Evolutionary conservation across 2,113 vertebrate genomes (phyloP).

Genomic region (Eupsittula cactorum): DNA sequence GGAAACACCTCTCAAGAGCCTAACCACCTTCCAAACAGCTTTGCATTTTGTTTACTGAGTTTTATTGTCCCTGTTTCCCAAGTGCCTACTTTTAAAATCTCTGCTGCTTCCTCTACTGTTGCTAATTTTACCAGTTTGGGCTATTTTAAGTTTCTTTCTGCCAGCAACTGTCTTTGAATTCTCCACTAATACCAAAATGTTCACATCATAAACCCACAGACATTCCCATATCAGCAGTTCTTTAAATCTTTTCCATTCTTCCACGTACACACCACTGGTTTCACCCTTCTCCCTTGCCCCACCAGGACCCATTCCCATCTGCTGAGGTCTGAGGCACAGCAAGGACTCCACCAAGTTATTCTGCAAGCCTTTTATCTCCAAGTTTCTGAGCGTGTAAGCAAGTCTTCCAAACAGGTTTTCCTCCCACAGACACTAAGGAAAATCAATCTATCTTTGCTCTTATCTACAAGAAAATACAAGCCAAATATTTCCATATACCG

Average conservation of each 20-base stretch:
- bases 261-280: fast-evolving
- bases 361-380: background rate
- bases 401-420: background rate
- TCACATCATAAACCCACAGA: background rate
- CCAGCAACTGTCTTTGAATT: background rate
- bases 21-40: conserved; percentile 1
- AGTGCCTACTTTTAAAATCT: conserved; percentile 7
- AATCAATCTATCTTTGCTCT: background rate
- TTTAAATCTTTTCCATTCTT: background rate
- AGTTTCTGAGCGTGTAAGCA: background rate
- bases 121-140: conserved; percentile 43
- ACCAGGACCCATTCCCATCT: background rate
- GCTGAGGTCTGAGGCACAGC: background rate
- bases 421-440: background rate
- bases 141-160: background rate
- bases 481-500: background rate
- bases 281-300: background rate
- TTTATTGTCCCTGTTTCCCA: conserved; percentile 26
- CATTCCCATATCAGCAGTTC: background rate
- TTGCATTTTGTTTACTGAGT: conserved; percentile 32
- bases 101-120: conserved; percentile 16
- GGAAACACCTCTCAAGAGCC: conserved; percentile 37
- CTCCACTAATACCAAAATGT: background rate
- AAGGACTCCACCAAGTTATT: background rate
- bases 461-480: background rate